Evolutionary conservation across 1,140 invertebrate genomes (phyloP), one percentile per base, ranked within the genome.

Genomic region (Orussus abietinus): DNA sequence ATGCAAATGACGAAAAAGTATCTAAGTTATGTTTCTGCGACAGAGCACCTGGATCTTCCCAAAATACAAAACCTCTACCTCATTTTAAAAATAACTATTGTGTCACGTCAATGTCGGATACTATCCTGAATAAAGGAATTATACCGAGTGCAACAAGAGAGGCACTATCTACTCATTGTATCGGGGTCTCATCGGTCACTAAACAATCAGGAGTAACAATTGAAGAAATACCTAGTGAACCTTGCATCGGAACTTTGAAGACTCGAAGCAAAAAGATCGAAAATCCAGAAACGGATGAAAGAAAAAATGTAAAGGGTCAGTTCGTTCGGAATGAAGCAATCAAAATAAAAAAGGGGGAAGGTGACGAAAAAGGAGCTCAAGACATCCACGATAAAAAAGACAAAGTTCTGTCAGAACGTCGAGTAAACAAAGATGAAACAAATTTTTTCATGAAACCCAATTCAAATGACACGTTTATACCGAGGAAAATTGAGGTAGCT

Each of bases 11-110:
- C 7, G 28, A 4, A 13, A 13, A 19, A 15, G 7, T 5, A 15
- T n/a, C 18, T 0, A 14, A 40, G 22, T 64, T 42, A n/a, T 64
- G 61, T 41, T 57, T 44, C 9, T 64, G 61, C 30, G 43, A 62
- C 11, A 47, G 40, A 34, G 57, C 48, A 5, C 61, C 61, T 33
- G 46, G 57, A 10, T 41, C 55, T 1, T 61, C 59, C 5, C 31
- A 39, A 21, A 38, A 41, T 34, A 15, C 41, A 10, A 45, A 19
- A 10, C 56, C 56, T 4, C 37, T 34, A 3, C 59, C 59, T 11
- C 59, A 64, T 28, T 25, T 55, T 15, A 62, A 44, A 46, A 32
- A 33, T 5, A 38, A 47, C 20, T 62, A 61, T 21, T 64, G 59
- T 38, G 17, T 47, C n/a, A n/a, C n/a, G n/a, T n/a, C n/a, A n/a